These are phyloP conservation scores for Equus przewalskii DNA, from an alignment of 2,113 vertebrate species.

Conservation along the genomic window DNA sequence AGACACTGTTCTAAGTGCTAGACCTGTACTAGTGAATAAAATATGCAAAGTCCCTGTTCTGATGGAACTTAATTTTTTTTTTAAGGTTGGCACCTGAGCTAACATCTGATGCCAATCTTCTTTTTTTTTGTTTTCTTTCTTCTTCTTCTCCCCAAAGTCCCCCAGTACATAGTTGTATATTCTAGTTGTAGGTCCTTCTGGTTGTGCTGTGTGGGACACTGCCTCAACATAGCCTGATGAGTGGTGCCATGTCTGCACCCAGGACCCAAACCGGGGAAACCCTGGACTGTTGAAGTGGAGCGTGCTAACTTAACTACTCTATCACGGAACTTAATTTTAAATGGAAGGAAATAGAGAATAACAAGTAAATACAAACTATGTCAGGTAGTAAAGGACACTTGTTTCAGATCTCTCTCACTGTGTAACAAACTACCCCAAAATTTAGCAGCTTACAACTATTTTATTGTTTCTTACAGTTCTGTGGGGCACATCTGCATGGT, in stretches of 20 bases:
- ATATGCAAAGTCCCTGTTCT: background rate
- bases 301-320: too few species aligned
- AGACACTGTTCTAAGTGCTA: background rate
- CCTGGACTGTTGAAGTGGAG: too few species aligned
- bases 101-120: too few species aligned
- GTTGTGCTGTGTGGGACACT: too few species aligned
- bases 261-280: too few species aligned
- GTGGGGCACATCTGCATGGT: background rate
- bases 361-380: background rate
- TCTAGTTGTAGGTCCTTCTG: too few species aligned
- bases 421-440: background rate
- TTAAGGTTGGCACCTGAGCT: too few species aligned
- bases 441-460: background rate
- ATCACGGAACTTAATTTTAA: background rate
- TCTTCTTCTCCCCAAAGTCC: too few species aligned
- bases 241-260: too few species aligned
- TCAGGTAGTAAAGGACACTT: background rate
- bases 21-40: background rate
- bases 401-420: background rate
- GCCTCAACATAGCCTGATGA: too few species aligned
- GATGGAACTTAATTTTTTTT: background rate
- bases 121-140: too few species aligned
- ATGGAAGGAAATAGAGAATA: background rate
- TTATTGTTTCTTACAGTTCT: slow-evolving; percentile 16
- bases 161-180: too few species aligned